Conservation (phyloP, 2,888 invertebrate genomes). For the Drosophila antonietae region DNA sequence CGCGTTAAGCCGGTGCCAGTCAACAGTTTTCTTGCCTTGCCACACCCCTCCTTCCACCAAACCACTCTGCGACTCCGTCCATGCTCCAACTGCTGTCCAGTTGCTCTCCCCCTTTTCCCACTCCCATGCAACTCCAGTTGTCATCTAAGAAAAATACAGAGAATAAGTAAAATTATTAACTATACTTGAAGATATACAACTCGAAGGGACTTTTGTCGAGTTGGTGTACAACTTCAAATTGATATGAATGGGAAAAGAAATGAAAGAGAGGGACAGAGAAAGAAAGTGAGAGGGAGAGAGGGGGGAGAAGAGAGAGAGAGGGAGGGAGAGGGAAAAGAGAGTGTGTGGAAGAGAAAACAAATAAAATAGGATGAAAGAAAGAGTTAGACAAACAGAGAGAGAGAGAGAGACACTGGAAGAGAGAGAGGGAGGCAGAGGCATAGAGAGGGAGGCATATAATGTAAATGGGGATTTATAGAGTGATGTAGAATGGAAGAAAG, state of each 20-base stretch:
- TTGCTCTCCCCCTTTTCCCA: not conserved
- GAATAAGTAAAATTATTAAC: constrained; percentile 5
- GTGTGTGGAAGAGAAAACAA: too few relatives aligned
- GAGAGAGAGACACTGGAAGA: not conserved
- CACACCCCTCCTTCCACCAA: too few relatives aligned
- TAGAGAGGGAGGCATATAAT: too few relatives aligned
- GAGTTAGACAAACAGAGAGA: not conserved
- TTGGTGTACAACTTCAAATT: not conserved
- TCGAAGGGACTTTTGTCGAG: not conserved
- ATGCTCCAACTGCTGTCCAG: too few relatives aligned
- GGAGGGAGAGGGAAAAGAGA: too few relatives aligned
- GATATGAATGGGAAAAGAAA: not conserved
- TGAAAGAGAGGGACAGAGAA: not conserved
- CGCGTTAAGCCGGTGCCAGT: constrained; percentile 37
- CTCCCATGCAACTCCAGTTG: not conserved
- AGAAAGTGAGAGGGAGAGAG: not conserved
- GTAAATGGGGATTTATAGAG: too few relatives aligned
- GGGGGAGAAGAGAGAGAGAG: not conserved
- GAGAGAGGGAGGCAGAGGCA: not conserved
- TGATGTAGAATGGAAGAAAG: too few relatives aligned
- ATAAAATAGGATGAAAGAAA: too few relatives aligned
- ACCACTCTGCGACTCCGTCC: not conserved
- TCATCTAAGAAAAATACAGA: not conserved
- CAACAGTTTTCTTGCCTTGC: not conserved
- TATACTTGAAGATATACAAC: not conserved